phyloP scores from a whole-genome alignment of 2,113 vertebrate species.

The Mormoops blainvillei region DNA sequence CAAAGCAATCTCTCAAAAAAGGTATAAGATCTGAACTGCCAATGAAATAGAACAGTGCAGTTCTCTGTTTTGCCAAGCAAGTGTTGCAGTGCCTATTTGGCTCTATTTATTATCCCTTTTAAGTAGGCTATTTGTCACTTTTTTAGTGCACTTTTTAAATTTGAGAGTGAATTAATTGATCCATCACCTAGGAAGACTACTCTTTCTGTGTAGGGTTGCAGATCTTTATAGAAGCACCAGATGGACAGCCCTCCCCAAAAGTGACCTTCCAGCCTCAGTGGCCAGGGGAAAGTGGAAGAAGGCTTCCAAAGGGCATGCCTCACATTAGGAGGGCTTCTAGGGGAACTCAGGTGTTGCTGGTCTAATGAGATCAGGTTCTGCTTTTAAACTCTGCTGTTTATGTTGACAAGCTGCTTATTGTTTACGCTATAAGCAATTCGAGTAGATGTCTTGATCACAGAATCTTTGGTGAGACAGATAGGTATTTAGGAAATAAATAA shows the following conservation, averaged over 20 bases:
- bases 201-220: not conserved
- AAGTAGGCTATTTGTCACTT: not conserved
- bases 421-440: not conserved
- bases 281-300: not conserved
- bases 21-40: not conserved
- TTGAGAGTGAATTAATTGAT: not conserved
- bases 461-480: not conserved
- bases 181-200: not conserved
- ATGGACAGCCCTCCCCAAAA: not conserved
- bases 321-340: not conserved
- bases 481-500: not conserved
- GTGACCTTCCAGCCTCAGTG: not conserved
- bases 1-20: constrained; percentile 41
- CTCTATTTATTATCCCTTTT: not conserved
- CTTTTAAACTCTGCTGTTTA: not conserved
- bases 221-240: not conserved
- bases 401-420: not conserved
- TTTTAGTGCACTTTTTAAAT: not conserved
- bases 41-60: not conserved
- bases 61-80: not conserved
- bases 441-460: not conserved
- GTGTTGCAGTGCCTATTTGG: not conserved
- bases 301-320: not conserved
- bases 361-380: not conserved
- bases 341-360: not conserved